Conservation (phyloP, 2,113 vertebrate genomes). For the Istiophorus platypterus region DNA sequence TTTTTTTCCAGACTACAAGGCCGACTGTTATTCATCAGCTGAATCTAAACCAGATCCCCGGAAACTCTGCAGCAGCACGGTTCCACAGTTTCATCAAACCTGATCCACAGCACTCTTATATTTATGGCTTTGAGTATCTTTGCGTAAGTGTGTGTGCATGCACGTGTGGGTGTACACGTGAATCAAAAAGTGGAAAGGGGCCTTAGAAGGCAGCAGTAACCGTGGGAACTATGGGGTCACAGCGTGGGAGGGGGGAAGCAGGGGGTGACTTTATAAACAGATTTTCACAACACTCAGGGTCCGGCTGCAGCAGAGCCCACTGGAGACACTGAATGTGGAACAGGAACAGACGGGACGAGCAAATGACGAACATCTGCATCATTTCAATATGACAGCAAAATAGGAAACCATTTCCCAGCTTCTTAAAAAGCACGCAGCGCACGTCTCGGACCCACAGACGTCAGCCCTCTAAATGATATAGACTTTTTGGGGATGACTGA, state of each 20-base stretch:
- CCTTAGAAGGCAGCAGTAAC: conserved; percentile 69
- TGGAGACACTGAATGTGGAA: conserved; percentile 33
- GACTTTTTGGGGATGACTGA: conserved; percentile 28
- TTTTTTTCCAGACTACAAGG: conserved; percentile 12
- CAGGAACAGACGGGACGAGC: conserved; percentile 8
- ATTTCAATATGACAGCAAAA: conserved; percentile 38
- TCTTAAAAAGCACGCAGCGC: conserved; percentile 20
- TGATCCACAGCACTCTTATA: conserved; percentile 27
- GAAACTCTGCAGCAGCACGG: conserved; percentile 20
- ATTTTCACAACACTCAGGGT: conserved; percentile 67
- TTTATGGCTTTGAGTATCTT: conserved; percentile 58
- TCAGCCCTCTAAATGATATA: conserved; percentile 19
- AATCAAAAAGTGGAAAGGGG: conserved; percentile 47
- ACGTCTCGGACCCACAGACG: conserved; percentile 30
- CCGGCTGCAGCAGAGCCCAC: conserved; percentile 28
- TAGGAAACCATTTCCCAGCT: background rate
- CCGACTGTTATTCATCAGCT: conserved; percentile 32
- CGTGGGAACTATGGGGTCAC: conserved; percentile 81
- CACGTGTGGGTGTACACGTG: conserved; percentile 42
- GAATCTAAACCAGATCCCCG: conserved; percentile 44
- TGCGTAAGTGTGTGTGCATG: background rate
- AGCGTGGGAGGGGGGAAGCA: conserved; percentile 34
- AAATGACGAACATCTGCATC: conserved; percentile 38
- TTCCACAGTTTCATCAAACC: conserved; percentile 31
- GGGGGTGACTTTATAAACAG: conserved; percentile 81